These are phyloP conservation scores for Stenodema calcarata DNA, from an alignment of 2,888 invertebrate species.

Conservation along the genomic window DNA sequence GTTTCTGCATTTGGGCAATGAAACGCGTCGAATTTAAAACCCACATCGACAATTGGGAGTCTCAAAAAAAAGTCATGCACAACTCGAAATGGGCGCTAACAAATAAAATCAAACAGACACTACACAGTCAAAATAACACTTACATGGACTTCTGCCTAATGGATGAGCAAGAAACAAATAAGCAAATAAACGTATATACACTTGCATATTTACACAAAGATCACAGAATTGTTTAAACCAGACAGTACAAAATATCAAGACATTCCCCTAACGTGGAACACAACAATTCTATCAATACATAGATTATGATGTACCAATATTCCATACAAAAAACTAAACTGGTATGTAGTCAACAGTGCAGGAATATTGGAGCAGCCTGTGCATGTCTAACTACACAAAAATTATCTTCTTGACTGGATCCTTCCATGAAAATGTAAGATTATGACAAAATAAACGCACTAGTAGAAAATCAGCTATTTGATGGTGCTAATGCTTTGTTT, in stretches of 20 bases:
- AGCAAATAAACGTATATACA: constrained; percentile 41
- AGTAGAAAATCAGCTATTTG: too few relatives aligned
- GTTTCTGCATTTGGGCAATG: too few relatives aligned
- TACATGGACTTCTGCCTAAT: constrained; percentile 76
- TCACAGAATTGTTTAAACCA: neutral
- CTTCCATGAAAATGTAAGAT: too few relatives aligned
- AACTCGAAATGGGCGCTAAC: neutral
- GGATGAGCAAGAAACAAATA: constrained; percentile 54
- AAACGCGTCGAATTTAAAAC: too few relatives aligned
- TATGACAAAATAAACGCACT: too few relatives aligned
- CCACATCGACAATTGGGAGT: too few relatives aligned
- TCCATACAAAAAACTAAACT: neutral
- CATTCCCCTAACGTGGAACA: neutral
- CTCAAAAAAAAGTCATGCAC: too few relatives aligned
- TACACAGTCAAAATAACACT: constrained; percentile 63
- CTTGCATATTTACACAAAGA: constrained; percentile 20
- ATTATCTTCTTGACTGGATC: neutral
- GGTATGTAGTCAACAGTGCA: neutral
- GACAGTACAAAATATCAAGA: neutral
- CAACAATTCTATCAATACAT: neutral
- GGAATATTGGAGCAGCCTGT: neutral
- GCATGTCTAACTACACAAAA: neutral
- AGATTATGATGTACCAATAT: neutral
- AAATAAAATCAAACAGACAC: neutral
- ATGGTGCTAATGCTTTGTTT: too few relatives aligned